phyloP scores from a whole-genome alignment of 1,140 invertebrate species.

The Contarinia nasturtii region DNA sequence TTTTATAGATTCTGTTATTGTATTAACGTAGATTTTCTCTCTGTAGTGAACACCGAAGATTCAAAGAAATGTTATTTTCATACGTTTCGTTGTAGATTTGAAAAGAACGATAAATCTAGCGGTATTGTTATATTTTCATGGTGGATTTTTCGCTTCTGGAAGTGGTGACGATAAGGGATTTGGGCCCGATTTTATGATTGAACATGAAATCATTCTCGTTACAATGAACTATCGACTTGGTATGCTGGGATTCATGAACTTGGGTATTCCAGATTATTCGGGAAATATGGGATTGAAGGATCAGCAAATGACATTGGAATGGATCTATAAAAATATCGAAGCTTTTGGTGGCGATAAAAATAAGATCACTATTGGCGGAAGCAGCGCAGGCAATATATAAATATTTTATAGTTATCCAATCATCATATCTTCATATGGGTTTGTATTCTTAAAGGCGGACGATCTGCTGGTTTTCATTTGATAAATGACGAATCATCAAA shows the following conservation, averaged over 20 bases:
- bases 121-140: constrained; percentile 46
- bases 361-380: constrained; percentile 47
- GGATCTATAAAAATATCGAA: constrained; percentile 48
- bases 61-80: constrained; percentile 13
- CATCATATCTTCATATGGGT: too few species aligned
- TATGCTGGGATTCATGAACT: constrained; percentile 48
- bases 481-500: too few species aligned
- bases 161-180: constrained; percentile 27
- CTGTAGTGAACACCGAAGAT: too few species aligned
- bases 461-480: too few species aligned
- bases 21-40: too few species aligned
- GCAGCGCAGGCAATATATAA: constrained; percentile 22
- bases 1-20: too few species aligned
- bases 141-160: constrained; percentile 36
- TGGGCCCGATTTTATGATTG: constrained; percentile 39
- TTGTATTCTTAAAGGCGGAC: too few species aligned
- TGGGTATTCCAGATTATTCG: constrained; percentile 31
- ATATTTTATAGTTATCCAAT: too few species aligned
- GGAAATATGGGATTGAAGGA: constrained; percentile 55
- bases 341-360: constrained; percentile 53
- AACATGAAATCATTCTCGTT: constrained; percentile 40
- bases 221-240: constrained; percentile 40
- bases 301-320: constrained; percentile 49
- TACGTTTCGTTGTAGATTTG: too few species aligned
- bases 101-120: too few species aligned